Conservation (phyloP, 1,140 invertebrate genomes). For the Lepidurus packardi region DNA sequence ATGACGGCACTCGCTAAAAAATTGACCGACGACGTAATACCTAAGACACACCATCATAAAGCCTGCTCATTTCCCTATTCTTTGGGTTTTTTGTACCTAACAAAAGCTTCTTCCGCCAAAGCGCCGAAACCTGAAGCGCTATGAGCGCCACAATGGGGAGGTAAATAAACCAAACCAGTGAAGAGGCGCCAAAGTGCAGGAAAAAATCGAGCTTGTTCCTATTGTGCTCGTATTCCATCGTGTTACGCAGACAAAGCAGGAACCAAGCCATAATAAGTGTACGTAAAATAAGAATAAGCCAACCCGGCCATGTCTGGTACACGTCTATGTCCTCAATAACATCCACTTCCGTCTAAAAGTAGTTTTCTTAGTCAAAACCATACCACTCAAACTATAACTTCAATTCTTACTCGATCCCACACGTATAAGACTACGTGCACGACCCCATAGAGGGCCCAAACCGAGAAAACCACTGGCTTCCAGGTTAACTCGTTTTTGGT, state of each 20-base stretch:
- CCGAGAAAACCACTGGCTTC: slow-evolving; percentile 77
- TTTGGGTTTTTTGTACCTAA: slow-evolving; percentile 61
- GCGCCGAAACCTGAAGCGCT: slow-evolving; percentile 81
- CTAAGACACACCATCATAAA: slow-evolving; percentile 48
- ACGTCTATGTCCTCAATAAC: slow-evolving; percentile 94
- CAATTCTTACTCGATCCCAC: slow-evolving; percentile 81
- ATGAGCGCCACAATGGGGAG: slow-evolving; percentile 89
- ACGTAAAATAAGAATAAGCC: slow-evolving; percentile 79
- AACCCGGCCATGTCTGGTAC: slow-evolving; percentile 94
- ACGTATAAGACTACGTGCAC: slow-evolving; percentile 88
- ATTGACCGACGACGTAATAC: slow-evolving; percentile 88
- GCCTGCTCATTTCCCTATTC: slow-evolving; percentile 20
- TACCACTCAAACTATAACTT: not conserved
- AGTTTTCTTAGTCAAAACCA: slow-evolving; percentile 25
- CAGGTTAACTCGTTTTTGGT: slow-evolving; percentile 78
- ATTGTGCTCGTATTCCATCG: slow-evolving; percentile 88
- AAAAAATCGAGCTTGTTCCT: slow-evolving; percentile 85
- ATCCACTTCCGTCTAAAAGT: slow-evolving; percentile 81
- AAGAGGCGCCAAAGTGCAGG: slow-evolving; percentile 92
- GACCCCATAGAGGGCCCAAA: slow-evolving; percentile 86
- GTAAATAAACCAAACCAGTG: slow-evolving; percentile 97
- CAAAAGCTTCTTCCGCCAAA: slow-evolving; percentile 92
- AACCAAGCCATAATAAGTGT: slow-evolving; percentile 93
- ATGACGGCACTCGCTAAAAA: slow-evolving; percentile 89
- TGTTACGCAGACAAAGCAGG: slow-evolving; percentile 80